Evolutionary conservation across 2,888 invertebrate genomes (phyloP).

Genomic region (Linnaemya vulpina): DNA sequence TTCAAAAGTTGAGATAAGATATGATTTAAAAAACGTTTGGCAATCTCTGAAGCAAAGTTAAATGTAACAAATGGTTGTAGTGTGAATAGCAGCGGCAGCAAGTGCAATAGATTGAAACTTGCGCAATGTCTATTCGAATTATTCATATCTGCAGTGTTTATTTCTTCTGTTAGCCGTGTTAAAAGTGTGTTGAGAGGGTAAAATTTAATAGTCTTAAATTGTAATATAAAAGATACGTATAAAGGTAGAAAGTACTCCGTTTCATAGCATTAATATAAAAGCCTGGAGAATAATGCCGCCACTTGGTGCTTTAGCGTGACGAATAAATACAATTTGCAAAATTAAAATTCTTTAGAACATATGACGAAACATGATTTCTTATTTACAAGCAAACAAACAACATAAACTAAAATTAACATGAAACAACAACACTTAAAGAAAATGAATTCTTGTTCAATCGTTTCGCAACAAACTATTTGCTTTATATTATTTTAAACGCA

Average conservation of each 20-base stretch:
- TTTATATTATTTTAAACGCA: not conserved
- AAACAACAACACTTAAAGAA: conserved; percentile 32
- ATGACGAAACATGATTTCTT: conserved; percentile 39
- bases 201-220: conserved; percentile 23
- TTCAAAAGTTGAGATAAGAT: too few species aligned
- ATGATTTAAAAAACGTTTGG: conserved; percentile 41
- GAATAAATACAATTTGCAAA: conserved; percentile 40
- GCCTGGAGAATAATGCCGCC: conserved; percentile 23
- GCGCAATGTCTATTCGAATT: conserved; percentile 67
- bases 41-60: conserved; percentile 27
- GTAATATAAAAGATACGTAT: conserved; percentile 23
- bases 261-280: conserved; percentile 22
- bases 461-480: not conserved
- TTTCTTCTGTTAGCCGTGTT: not conserved
- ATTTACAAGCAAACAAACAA: conserved; percentile 52
- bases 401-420: conserved; percentile 37
- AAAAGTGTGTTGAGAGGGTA: not conserved
- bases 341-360: conserved; percentile 34
- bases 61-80: conserved; percentile 51
- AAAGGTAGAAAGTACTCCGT: conserved; percentile 49
- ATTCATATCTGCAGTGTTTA: conserved; percentile 49
- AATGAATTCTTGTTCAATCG: conserved; percentile 28
- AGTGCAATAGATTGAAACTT: conserved; percentile 70
- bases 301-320: conserved; percentile 58
- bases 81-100: conserved; percentile 35